phyloP scores from a whole-genome alignment of 2,888 invertebrate genomes.

The Linyphia triangularis region DNA sequence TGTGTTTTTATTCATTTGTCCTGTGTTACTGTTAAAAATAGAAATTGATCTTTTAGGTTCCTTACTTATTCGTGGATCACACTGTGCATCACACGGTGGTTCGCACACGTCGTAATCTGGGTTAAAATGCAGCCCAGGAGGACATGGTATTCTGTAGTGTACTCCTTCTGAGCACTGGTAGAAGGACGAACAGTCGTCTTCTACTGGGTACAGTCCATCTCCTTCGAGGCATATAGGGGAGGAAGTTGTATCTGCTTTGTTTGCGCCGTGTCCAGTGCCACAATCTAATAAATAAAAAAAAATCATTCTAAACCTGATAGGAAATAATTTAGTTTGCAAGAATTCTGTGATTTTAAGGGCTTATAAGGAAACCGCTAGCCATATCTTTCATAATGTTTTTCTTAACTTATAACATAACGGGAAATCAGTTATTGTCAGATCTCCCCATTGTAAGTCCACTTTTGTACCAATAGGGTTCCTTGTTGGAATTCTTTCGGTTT shows the following conservation, averaged over 20 bases:
- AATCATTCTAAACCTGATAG: not conserved
- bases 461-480: too few relatives aligned
- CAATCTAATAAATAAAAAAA: slow-evolving; percentile 1
- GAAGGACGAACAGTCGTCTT: slow-evolving; percentile 35
- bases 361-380: too few relatives aligned
- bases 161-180: slow-evolving; percentile 84
- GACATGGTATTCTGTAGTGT: slow-evolving; percentile 82
- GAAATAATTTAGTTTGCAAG: not conserved
- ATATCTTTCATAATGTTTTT: too few relatives aligned
- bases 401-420: too few relatives aligned
- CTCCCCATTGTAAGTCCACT: too few relatives aligned
- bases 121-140: slow-evolving; percentile 87
- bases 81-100: slow-evolving; percentile 48
- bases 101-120: slow-evolving; percentile 74
- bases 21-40: too few relatives aligned
- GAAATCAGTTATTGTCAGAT: too few relatives aligned
- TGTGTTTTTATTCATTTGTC: too few relatives aligned
- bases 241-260: not conserved
- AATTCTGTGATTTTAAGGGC: not conserved
- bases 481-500: too few relatives aligned
- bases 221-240: not conserved
- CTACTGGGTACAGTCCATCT: slow-evolving; percentile 24
- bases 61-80: slow-evolving; percentile 49
- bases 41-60: too few relatives aligned
- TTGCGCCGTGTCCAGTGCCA: not conserved